Evolutionary conservation across 2,797 vertebrate genomes (phyloP).

Genomic region (Holocentrus rufus): DNA sequence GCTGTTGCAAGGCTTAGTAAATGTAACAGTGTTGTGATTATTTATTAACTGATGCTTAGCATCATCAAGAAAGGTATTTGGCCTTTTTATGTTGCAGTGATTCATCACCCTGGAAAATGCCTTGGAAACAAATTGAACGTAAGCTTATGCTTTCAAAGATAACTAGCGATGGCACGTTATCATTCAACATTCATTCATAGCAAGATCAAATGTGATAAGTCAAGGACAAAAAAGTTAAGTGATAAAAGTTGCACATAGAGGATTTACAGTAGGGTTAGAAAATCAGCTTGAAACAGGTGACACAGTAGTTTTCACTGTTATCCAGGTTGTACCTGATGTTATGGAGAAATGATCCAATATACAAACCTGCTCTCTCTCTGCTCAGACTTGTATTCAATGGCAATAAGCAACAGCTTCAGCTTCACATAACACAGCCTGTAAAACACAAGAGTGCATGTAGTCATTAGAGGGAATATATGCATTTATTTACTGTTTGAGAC

Average conservation of each 20-base stretch:
- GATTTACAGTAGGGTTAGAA: background rate
- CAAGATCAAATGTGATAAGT: conserved; percentile 16
- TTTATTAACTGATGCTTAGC: background rate
- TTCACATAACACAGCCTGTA: conserved; percentile 98
- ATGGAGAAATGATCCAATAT: conserved; percentile 26
- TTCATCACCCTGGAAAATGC: background rate
- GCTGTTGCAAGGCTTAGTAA: background rate
- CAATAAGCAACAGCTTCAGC: conserved; percentile 98
- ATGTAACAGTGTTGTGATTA: background rate
- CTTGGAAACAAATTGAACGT: background rate
- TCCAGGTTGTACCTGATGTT: conserved; percentile 14
- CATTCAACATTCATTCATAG: conserved; percentile 3
- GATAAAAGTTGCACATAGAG: conserved; percentile 33
- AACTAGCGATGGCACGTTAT: background rate
- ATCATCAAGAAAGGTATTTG: background rate
- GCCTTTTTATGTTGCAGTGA: background rate
- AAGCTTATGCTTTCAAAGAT: background rate
- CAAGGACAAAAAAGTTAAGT: conserved; percentile 15
- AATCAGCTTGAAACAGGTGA: conserved; percentile 8
- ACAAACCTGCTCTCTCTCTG: conserved; percentile 98
- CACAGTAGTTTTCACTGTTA: conserved; percentile 21
- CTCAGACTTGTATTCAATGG: conserved; percentile 99
- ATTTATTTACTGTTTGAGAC: conserved; percentile 20
- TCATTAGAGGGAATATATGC: conserved; percentile 41
- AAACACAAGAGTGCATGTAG: conserved; percentile 48